Evolutionary conservation across 2,888 invertebrate species (phyloP), one percentile per base, ranked within the genome.

Genomic region (Archaeoteleia sp.): DNA sequence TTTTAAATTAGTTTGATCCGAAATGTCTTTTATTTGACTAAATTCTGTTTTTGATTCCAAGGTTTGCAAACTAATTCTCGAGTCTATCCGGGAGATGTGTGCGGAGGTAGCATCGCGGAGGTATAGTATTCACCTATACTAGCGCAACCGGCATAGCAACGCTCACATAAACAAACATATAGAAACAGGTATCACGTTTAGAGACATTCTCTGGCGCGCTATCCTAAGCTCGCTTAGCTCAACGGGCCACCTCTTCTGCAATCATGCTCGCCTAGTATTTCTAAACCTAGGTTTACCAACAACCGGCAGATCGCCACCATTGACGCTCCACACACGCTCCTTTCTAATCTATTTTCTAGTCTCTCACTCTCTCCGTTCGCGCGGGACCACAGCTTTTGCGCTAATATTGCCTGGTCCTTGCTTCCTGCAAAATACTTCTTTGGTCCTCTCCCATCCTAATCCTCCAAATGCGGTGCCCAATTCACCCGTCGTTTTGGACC

Each of bases 201-300:
- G 87, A 86, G 86, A 86, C 86, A 84, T 85, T 84, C 78, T 77
- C 65, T 69, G 73, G 78, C 54, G 40, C 75, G 75, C 79, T 82
- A 78, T 76, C 81, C 84, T 85, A 83, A 84, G 81, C 82, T 80
- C 79, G 80, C 78, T 80, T 83, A 82, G 82, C 75, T 80, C 78
- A 78, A 77, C 79, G 74, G 74, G 69, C 76, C 71, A 83, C 84
- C 81, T 82, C 82, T 71, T 83, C 74, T 72, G 55, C 73, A 72
- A 62, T 84, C 85, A 85, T 91, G 88, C 55, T 78, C 42, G 74
- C 90, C 90, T 88, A 82, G 82, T 88, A 82, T 79, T 80, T 86
- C 86, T 88, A 88, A 89, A 89, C 89, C 88, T 87, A 88, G 87
- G 88, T 88, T 90, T 90, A 90, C 90, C 90, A 90, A 90, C 90